phyloP scores from a whole-genome alignment of 2,113 vertebrate species.

The Microcebus jonahi region DNA sequence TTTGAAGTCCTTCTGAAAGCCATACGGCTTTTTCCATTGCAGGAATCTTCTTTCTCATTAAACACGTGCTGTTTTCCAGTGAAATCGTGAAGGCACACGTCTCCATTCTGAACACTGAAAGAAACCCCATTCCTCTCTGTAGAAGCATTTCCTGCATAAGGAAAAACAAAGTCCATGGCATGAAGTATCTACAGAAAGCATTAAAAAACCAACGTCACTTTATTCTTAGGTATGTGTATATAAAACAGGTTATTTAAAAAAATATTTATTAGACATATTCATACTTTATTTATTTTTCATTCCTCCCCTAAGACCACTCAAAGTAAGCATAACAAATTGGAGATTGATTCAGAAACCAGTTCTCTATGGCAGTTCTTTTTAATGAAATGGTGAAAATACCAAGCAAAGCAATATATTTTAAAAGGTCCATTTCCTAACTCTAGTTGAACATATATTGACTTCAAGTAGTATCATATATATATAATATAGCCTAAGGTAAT shows the following conservation, averaged over 20 bases:
- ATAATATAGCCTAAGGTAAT: constrained; percentile 9
- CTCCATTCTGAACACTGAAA: constrained; percentile 86
- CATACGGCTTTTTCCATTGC: constrained; percentile 81
- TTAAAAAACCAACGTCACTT: neutral
- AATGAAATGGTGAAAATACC: constrained; percentile 38
- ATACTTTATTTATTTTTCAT: constrained; percentile 46
- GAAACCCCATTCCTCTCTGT: constrained; percentile 86
- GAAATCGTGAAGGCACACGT: constrained; percentile 86
- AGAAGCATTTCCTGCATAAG: constrained; percentile 83
- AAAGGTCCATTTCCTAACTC: constrained; percentile 49
- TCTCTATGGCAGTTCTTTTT: neutral
- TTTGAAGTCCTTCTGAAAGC: constrained; percentile 87
- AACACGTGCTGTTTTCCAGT: constrained; percentile 82
- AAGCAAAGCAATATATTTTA: constrained; percentile 36
- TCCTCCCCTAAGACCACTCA: constrained; percentile 4
- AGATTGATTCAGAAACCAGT: constrained; percentile 32
- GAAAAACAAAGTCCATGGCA: constrained; percentile 54
- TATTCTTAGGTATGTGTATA: neutral
- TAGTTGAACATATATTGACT: neutral
- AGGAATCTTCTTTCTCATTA: constrained; percentile 82
- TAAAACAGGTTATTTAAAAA: neutral
- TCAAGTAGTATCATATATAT: neutral
- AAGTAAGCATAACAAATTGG: constrained; percentile 31
- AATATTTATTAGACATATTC: neutral
- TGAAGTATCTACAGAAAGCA: constrained; percentile 16